These are phyloP conservation scores for Alca torda DNA, from an alignment of 2,797 vertebrate species.

Conservation along the genomic window DNA sequence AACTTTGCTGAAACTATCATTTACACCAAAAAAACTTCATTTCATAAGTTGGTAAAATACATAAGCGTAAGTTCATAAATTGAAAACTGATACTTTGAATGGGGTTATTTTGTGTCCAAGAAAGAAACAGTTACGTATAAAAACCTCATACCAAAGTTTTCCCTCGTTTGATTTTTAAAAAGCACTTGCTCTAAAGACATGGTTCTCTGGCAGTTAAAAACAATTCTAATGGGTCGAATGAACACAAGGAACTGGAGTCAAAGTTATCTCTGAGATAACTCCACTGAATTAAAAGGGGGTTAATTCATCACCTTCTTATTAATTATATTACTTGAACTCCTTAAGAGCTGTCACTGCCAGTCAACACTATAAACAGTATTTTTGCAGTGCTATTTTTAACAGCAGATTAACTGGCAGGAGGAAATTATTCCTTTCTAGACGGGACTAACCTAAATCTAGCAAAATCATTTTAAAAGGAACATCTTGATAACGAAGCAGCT, in stretches of 20 bases:
- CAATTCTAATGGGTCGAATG: neutral
- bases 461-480: neutral
- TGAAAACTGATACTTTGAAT: neutral
- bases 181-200: neutral
- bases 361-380: neutral
- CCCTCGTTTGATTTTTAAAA: neutral
- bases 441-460: neutral
- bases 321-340: neutral
- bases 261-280: neutral
- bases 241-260: neutral
- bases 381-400: neutral
- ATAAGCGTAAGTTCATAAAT: neutral
- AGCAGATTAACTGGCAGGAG: neutral
- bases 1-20: neutral
- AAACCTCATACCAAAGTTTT: neutral
- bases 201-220: neutral
- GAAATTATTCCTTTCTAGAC: neutral
- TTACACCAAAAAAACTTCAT: neutral
- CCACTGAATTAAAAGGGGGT: neutral
- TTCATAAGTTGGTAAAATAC: neutral
- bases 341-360: neutral
- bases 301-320: conserved; percentile 1
- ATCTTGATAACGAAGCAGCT: neutral
- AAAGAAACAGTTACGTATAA: neutral
- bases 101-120: neutral